phyloP scores from a whole-genome alignment of 1,140 invertebrate species.

The Spodoptera frugiperda region DNA sequence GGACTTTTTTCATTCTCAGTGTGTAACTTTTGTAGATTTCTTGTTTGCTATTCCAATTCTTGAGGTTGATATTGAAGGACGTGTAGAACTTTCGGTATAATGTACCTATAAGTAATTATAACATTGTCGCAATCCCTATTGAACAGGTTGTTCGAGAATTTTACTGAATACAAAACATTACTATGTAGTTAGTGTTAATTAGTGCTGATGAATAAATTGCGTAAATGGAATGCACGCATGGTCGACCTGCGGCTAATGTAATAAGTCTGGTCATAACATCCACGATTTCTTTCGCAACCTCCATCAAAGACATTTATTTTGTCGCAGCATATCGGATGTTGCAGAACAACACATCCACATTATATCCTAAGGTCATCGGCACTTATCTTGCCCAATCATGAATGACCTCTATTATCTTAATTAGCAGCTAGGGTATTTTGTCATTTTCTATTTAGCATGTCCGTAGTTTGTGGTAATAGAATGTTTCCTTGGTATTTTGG shows the following conservation, averaged over 20 bases:
- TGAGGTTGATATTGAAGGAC: too few relatives aligned
- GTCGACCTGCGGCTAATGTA: conserved; percentile 33
- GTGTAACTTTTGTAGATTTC: too few relatives aligned
- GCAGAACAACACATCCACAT: conserved; percentile 16
- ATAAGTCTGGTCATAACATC: conserved; percentile 38
- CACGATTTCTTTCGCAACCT: conserved; percentile 39
- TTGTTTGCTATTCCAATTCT: too few relatives aligned
- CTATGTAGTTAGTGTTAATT: too few relatives aligned
- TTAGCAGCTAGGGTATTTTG: not conserved
- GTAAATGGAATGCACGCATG: conserved; percentile 50
- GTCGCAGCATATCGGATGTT: conserved; percentile 14
- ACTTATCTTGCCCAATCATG: not conserved
- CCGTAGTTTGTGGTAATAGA: not conserved
- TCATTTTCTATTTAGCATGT: conserved; percentile 1
- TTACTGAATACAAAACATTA: not conserved
- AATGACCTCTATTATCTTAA: not conserved
- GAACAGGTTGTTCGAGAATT: conserved; percentile 1
- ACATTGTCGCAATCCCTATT: too few relatives aligned
- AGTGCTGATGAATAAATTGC: conserved; percentile 41
- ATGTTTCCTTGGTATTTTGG: conserved; percentile 9
- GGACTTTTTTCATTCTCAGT: too few relatives aligned
- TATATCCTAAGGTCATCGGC: conserved; percentile 24
- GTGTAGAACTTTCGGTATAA: too few relatives aligned
- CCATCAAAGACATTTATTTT: conserved; percentile 25
- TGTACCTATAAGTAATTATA: too few relatives aligned